Conservation (phyloP, 2,113 vertebrate genomes). For the Fregata magnificens region DNA sequence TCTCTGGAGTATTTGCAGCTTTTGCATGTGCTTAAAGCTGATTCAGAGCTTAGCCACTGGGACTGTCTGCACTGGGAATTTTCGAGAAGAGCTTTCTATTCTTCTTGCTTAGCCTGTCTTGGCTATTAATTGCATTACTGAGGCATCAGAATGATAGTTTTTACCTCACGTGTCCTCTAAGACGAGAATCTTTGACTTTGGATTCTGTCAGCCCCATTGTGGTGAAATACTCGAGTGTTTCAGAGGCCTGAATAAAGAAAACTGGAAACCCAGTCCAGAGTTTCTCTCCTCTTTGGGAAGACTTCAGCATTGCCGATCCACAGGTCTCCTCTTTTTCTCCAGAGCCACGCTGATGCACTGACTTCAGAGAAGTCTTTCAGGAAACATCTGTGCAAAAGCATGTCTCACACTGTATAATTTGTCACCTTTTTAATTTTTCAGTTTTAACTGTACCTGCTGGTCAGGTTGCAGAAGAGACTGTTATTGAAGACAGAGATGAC, state of each 20-base stretch:
- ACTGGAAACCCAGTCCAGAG: not conserved
- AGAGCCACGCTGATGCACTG: rapidly evolving
- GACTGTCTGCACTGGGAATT: not conserved
- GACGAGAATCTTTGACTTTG: not conserved
- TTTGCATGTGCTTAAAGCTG: not conserved
- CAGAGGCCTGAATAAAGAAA: not conserved
- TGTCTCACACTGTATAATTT: not conserved
- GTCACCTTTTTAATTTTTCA: conserved; percentile 48
- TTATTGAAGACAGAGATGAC: conserved; percentile 57
- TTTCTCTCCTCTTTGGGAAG: not conserved
- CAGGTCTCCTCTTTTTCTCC: not conserved
- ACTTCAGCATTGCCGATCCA: rapidly evolving
- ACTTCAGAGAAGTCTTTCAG: not conserved
- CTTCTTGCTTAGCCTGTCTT: not conserved
- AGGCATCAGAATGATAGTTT: not conserved
- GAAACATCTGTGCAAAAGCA: not conserved
- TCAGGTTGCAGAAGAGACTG: conserved; percentile 81
- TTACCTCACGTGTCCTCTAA: rapidly evolving
- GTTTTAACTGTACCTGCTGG: conserved; percentile 85
- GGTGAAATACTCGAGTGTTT: rapidly evolving
- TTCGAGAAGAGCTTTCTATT: not conserved
- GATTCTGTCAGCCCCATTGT: not conserved
- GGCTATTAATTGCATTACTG: not conserved
- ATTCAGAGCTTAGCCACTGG: not conserved
- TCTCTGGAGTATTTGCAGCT: not conserved